Evolutionary conservation across 2,113 vertebrate species (phyloP).

Genomic region (Ochotona princeps): DNA sequence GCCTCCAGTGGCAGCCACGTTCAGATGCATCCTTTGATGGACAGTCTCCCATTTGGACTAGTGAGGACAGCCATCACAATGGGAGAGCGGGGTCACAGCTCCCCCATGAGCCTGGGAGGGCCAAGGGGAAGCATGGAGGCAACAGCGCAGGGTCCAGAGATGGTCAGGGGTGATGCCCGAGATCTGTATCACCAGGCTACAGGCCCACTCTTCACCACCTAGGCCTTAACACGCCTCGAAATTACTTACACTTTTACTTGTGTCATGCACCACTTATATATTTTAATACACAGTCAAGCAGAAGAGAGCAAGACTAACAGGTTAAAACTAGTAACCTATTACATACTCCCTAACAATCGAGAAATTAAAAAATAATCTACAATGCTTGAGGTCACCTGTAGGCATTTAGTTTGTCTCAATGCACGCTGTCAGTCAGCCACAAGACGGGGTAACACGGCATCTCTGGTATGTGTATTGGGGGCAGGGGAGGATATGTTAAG

Average conservation of each 20-base stretch:
- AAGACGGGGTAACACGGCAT: not conserved
- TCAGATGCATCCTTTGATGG: not conserved
- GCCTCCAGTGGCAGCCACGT: not conserved
- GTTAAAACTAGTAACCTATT: slow-evolving; percentile 80
- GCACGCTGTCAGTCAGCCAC: slow-evolving; percentile 72
- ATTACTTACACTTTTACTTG: slow-evolving; percentile 51
- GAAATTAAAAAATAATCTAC: slow-evolving; percentile 77
- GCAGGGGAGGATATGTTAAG: not conserved
- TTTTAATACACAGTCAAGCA: slow-evolving; percentile 78
- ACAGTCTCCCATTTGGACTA: not conserved
- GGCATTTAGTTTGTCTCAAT: slow-evolving; percentile 73
- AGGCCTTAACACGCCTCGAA: slow-evolving; percentile 36
- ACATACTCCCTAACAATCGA: slow-evolving; percentile 77
- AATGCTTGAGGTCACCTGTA: slow-evolving; percentile 62
- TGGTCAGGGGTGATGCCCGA: not conserved
- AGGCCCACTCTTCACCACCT: not conserved
- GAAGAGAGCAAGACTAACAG: slow-evolving; percentile 76
- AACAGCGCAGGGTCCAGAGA: not conserved
- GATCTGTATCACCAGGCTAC: not conserved
- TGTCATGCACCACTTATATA: slow-evolving; percentile 64
- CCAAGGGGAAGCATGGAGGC: not conserved
- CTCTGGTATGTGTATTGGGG: slow-evolving; percentile 9
- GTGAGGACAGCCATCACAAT: not conserved
- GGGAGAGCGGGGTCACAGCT: not conserved
- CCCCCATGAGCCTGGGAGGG: not conserved